Conservation (phyloP, 2,888 invertebrate genomes). For the Pollenia amentaria region DNA sequence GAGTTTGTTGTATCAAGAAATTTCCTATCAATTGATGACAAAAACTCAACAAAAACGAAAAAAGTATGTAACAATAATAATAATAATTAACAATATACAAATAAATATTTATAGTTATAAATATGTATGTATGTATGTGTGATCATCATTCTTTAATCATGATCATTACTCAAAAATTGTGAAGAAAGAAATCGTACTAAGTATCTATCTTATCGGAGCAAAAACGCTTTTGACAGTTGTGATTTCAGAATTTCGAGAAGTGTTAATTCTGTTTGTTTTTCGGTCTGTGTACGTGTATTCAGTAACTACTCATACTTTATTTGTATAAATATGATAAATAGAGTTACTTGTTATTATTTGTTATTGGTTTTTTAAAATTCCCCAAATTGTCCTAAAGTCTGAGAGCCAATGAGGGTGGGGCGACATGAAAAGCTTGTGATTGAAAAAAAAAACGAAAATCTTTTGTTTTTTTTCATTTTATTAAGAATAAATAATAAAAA, state of each 20-base stretch:
- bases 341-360: conserved; percentile 54
- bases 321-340: conserved; percentile 61
- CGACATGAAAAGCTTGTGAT: neutral
- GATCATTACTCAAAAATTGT: conserved; percentile 57
- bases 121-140: conserved; percentile 26
- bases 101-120: conserved; percentile 44
- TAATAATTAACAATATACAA: conserved; percentile 35
- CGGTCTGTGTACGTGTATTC: conserved; percentile 14
- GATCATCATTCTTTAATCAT: conserved; percentile 60
- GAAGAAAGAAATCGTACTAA: conserved; percentile 11
- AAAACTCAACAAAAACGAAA: neutral
- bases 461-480: conserved; percentile 35
- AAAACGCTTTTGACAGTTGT: conserved; percentile 59
- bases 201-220: conserved; percentile 65
- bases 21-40: conserved; percentile 49
- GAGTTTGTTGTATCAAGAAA: conserved; percentile 45
- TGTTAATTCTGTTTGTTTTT: conserved; percentile 41
- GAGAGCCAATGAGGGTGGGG: neutral
- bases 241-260: conserved; percentile 56
- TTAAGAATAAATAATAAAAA: conserved; percentile 52
- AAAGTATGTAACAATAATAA: neutral
- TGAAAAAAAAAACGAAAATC: no score
- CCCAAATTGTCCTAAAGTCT: conserved; percentile 1
- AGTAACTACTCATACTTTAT: conserved; percentile 30
- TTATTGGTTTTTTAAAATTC: conserved; percentile 34